phyloP scores from a whole-genome alignment of 2,797 vertebrate species.

The Naso thynnoides region DNA sequence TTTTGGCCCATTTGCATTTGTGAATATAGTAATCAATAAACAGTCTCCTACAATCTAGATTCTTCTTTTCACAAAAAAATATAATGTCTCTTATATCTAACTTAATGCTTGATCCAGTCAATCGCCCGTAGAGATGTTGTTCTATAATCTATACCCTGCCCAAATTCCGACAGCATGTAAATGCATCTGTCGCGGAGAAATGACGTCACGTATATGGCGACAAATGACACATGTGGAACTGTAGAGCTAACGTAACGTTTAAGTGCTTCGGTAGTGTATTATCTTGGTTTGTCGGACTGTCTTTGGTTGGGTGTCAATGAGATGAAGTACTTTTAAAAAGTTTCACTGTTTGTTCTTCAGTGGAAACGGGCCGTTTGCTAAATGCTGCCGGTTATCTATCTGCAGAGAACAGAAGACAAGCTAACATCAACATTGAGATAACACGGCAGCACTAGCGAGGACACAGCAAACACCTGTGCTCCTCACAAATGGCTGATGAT shows the following conservation, averaged over 20 bases:
- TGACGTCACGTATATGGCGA: constrained; percentile 51
- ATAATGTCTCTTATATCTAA: too few species aligned
- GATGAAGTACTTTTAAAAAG: fast-evolving
- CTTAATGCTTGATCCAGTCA: too few species aligned
- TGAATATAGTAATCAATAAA: too few species aligned
- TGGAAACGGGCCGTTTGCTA: neutral
- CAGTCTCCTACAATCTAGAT: too few species aligned
- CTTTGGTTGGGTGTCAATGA: fast-evolving
- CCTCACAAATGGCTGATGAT: constrained; percentile 49
- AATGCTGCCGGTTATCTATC: neutral
- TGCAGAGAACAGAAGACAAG: neutral
- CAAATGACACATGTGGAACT: constrained; percentile 34
- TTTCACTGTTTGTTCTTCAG: too few species aligned
- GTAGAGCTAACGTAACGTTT: neutral
- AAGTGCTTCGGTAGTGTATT: neutral
- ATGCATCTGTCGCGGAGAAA: constrained; percentile 46
- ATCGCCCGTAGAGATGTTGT: too few species aligned
- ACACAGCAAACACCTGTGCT: neutral
- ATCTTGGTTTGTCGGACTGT: neutral
- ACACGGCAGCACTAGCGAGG: neutral
- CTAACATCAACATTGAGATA: constrained; percentile 20
- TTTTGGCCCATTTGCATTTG: too few species aligned
- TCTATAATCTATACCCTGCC: too few species aligned
- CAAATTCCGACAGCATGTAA: neutral
- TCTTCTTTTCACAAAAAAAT: too few species aligned